These are phyloP conservation scores for Nemurella pictetii DNA, from an alignment of 2,888 invertebrate species.

Conservation along the genomic window DNA sequence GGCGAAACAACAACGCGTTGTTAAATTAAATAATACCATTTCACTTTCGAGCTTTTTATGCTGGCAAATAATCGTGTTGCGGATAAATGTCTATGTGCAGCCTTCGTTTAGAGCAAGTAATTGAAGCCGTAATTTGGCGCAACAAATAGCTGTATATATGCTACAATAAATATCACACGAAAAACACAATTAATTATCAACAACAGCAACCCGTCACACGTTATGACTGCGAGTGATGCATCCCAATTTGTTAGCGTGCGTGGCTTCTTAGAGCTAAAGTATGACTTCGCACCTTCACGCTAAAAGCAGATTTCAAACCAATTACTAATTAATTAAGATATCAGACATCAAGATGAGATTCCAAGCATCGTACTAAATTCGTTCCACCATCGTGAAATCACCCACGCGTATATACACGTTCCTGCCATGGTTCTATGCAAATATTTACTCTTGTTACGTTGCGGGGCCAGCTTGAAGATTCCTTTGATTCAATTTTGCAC, in stretches of 20 bases:
- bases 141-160: neutral
- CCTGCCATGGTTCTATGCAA: neutral
- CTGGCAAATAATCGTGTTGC: neutral
- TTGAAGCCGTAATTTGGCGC: neutral
- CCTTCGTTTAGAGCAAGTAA: neutral
- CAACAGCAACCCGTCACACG: neutral
- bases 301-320: neutral
- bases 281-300: neutral
- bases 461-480: neutral
- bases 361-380: neutral
- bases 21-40: slow-evolving; percentile 28
- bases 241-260: neutral
- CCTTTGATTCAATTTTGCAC: neutral
- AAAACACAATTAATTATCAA: neutral
- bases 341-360: neutral
- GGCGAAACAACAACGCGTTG: neutral
- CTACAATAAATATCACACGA: neutral
- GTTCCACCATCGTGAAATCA: slow-evolving; percentile 2
- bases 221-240: neutral
- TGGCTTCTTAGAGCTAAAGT: neutral
- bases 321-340: neutral
- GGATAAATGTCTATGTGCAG: neutral
- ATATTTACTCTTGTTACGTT: neutral
- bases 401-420: neutral
- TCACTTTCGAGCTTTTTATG: neutral